Conservation (phyloP, 2,888 invertebrate species). For the Ecdyonurus torrentis region DNA sequence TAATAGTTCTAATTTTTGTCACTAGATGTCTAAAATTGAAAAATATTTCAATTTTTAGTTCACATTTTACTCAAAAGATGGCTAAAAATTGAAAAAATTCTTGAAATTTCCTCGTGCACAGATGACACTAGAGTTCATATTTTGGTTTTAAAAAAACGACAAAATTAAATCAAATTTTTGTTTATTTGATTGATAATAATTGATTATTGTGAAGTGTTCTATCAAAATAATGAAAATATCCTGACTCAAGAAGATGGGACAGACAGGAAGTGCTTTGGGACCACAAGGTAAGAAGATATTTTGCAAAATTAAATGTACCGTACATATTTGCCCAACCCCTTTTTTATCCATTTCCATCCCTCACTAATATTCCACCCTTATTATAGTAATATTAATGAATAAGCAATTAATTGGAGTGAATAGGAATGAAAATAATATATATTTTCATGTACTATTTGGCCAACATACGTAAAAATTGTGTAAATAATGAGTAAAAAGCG, state of each 20-base stretch:
- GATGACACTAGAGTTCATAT: background rate
- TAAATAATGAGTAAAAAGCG: too few relatives aligned
- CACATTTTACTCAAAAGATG: background rate
- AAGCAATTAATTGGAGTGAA: too few relatives aligned
- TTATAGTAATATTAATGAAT: background rate
- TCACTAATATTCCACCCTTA: background rate
- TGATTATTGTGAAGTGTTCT: too few relatives aligned
- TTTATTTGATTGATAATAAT: too few relatives aligned
- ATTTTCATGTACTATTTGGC: background rate
- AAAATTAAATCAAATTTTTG: too few relatives aligned
- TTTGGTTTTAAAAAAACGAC: background rate
- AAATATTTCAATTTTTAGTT: background rate
- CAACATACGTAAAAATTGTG: too few relatives aligned
- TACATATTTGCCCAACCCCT: background rate
- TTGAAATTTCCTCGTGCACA: background rate
- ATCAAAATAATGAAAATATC: background rate
- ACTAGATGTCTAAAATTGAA: background rate
- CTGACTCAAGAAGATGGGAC: background rate
- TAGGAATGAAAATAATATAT: too few relatives aligned
- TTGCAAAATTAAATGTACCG: too few relatives aligned
- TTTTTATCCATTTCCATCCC: too few relatives aligned
- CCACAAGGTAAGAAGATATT: background rate
- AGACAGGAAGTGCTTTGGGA: background rate
- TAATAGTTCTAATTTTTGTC: background rate
- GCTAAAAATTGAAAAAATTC: background rate